phyloP scores from a whole-genome alignment of 2,888 invertebrate genomes.

The Colletes collaris region DNA sequence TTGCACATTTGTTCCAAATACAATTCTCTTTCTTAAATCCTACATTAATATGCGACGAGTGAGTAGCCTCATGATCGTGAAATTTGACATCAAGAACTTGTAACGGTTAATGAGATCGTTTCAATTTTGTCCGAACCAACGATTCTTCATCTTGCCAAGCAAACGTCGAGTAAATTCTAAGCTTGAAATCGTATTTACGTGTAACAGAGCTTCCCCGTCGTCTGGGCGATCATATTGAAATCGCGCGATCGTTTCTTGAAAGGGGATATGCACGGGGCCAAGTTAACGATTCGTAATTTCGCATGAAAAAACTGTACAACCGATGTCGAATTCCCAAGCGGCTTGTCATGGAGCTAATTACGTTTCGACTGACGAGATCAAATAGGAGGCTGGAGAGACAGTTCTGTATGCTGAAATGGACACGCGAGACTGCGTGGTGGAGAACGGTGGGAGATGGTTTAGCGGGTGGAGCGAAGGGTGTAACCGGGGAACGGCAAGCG shows the following conservation, averaged over 20 bases:
- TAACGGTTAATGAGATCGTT: too few species aligned
- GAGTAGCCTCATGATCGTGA: too few species aligned
- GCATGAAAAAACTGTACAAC: conserved; percentile 24
- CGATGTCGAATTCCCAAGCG: conserved; percentile 53
- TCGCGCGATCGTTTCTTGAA: neutral
- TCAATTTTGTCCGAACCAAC: too few species aligned
- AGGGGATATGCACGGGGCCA: neutral
- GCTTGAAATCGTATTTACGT: too few species aligned
- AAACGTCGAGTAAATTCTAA: too few species aligned
- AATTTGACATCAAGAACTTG: too few species aligned
- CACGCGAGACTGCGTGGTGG: conserved; percentile 56
- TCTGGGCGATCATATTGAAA: too few species aligned
- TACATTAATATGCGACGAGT: too few species aligned
- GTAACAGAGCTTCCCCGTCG: too few species aligned
- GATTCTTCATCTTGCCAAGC: too few species aligned
- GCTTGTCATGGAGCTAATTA: conserved; percentile 66
- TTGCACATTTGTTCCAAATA: too few species aligned
- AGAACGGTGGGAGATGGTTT: conserved; percentile 49
- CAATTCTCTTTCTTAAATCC: too few species aligned
- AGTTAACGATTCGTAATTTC: conserved; percentile 1
- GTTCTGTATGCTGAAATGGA: conserved; percentile 64
- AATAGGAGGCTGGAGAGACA: conserved; percentile 69
- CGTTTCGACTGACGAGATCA: conserved; percentile 75
- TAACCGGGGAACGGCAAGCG: conserved; percentile 69
- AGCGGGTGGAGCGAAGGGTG: conserved; percentile 56